These are phyloP conservation scores for Adineta ricciae DNA, from an alignment of 2,888 invertebrate species.

Conservation along the genomic window DNA sequence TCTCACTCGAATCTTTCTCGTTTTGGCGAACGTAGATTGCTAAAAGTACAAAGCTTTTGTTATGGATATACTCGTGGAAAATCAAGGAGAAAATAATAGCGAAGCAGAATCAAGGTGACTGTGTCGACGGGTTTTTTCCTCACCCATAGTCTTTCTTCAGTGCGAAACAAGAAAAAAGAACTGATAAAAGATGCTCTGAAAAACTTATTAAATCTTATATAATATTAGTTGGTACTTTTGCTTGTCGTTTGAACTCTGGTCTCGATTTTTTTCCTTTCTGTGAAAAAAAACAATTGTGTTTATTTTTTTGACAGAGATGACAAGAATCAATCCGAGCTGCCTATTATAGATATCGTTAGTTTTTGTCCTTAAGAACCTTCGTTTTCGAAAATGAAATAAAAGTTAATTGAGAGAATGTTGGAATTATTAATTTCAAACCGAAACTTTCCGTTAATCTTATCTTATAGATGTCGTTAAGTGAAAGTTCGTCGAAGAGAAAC, in stretches of 20 bases:
- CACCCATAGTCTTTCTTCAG: background rate
- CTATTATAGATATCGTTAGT: background rate
- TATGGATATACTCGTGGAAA: background rate
- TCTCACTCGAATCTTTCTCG: background rate
- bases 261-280: background rate
- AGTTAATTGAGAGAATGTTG: too few relatives aligned
- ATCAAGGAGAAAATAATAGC: background rate
- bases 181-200: background rate
- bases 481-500: background rate
- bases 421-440: too few relatives aligned
- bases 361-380: background rate
- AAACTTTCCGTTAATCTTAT: too few relatives aligned
- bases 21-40: background rate
- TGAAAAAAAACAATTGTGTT: background rate
- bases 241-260: background rate
- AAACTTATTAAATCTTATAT: background rate
- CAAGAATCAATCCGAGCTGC: background rate
- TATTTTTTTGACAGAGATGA: constrained; percentile 1
- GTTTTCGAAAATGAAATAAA: background rate
- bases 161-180: background rate
- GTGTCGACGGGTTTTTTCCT: background rate
- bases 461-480: background rate
- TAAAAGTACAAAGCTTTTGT: too few relatives aligned
- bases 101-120: background rate
- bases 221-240: background rate